Conservation (phyloP, 2,888 invertebrate genomes). For the Melanargia galathea region DNA sequence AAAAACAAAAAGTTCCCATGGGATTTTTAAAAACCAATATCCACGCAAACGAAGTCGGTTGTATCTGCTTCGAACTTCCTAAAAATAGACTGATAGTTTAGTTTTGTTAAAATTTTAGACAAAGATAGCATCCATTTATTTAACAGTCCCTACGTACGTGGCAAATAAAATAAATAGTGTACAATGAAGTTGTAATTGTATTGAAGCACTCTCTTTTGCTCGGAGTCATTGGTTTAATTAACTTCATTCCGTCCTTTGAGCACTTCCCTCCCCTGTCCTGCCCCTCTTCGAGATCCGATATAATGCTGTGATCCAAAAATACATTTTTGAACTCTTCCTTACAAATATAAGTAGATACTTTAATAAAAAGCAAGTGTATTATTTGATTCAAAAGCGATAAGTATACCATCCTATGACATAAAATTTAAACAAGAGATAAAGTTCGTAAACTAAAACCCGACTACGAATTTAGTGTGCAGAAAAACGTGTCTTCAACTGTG, state of each 20-base stretch:
- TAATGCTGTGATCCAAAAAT: slow-evolving; percentile 2
- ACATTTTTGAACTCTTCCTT: slow-evolving; percentile 9
- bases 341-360: slow-evolving; percentile 6
- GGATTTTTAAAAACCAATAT: too few relatives aligned
- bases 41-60: too few relatives aligned
- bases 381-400: background rate
- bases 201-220: slow-evolving; percentile 25
- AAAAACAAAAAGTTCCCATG: too few relatives aligned
- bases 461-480: too few relatives aligned
- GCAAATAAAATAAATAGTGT: slow-evolving; percentile 1
- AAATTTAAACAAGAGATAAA: too few relatives aligned
- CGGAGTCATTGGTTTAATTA: slow-evolving; percentile 40
- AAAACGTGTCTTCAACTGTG: too few relatives aligned
- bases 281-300: background rate
- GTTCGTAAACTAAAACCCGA: too few relatives aligned
- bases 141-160: background rate
- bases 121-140: slow-evolving; percentile 3
- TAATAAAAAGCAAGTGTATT: background rate
- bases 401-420: too few relatives aligned
- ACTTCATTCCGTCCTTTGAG: slow-evolving; percentile 36
- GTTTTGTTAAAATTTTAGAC: background rate
- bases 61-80: background rate
- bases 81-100: background rate
- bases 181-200: slow-evolving; percentile 24
- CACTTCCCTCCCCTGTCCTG: background rate